Base-by-base conservation (phyloP, 2,888 invertebrate genomes). In the Tinea trinotella region DNA sequence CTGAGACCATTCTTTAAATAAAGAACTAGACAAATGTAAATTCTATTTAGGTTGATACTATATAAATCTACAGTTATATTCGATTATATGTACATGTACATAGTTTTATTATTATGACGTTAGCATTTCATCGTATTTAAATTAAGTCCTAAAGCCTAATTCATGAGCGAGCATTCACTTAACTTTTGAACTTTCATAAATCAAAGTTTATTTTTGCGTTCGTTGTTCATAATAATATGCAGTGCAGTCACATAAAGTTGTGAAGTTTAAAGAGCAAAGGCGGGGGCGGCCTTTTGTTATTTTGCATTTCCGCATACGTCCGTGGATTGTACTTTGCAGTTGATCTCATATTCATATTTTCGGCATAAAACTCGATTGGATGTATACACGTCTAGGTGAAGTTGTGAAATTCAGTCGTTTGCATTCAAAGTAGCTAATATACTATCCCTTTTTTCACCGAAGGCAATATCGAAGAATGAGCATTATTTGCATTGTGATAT, bases 371-470 rank as follows among this genome's bases (percentile, higher is more conserved):
- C 18, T 18, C 19, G 17, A 46, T 19, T 46, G 18, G 19, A 19
- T 17, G 46, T 19, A 13, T 17, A 19, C 18, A 15, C 19, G 18
- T 19, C 19, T 18, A 19, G 18, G 18, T 46, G 19, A 46, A 17
- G 46, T 15, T 10, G 20, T 48, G 13, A 34, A 40, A 53, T n/a
- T 53, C 19, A 53, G 40, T 36, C 53, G 53, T 53, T 53, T 53
- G 53, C 40, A 53, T 53, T 53, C 36, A 53, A 40, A 53, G 53
- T 53, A 19, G 53, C 53, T 53, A 19, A 53, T 53, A 36, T 35
- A 53, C 22, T 24, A 24, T 52, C 35, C 52, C 22, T n/a, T 50
- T 22, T 53, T 53, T 53, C 53, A 53, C 40, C 53, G 40, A 40
- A 35, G 15, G n/a, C 22, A 24, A 50, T 50, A 50, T 24, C 50